Evolutionary conservation across 2,113 vertebrate species (phyloP).

Genomic region (Pterophyllum scalare): DNA sequence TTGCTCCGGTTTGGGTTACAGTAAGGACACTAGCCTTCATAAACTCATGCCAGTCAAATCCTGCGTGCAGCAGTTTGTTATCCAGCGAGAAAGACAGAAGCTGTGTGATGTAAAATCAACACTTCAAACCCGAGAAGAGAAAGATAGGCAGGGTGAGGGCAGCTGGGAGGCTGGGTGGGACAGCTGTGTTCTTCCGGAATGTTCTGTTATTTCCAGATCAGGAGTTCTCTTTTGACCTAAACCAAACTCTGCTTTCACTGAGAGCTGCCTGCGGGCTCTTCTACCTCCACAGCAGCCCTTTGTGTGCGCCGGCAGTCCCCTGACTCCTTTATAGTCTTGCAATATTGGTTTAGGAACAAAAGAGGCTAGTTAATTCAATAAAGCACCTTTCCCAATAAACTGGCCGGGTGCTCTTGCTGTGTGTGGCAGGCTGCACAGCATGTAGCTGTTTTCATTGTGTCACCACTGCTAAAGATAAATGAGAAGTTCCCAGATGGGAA

Average conservation of each 20-base stretch:
- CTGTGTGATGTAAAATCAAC: slow-evolving; percentile 44
- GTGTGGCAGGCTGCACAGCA: slow-evolving; percentile 52
- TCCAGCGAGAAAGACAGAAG: slow-evolving; percentile 29
- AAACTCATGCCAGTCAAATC: slow-evolving; percentile 51
- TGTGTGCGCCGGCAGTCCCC: slow-evolving; percentile 66
- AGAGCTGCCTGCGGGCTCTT: slow-evolving; percentile 70
- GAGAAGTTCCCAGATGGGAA: slow-evolving; percentile 51
- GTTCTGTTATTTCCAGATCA: slow-evolving; percentile 83
- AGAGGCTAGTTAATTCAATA: slow-evolving; percentile 69
- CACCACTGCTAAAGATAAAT: slow-evolving; percentile 53
- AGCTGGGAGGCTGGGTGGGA: slow-evolving; percentile 70
- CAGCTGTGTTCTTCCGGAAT: slow-evolving; percentile 72
- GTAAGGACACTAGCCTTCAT: slow-evolving; percentile 1
- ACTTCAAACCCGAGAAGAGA: slow-evolving; percentile 26
- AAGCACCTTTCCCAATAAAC: slow-evolving; percentile 72
- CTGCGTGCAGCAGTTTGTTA: slow-evolving; percentile 6
- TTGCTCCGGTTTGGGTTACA: background rate
- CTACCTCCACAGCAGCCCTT: slow-evolving; percentile 65
- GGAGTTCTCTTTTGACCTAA: slow-evolving; percentile 81
- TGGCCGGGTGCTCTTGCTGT: slow-evolving; percentile 45
- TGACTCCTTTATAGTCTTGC: slow-evolving; percentile 67
- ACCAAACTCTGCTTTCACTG: slow-evolving; percentile 78
- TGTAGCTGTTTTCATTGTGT: slow-evolving; percentile 67
- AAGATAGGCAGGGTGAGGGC: slow-evolving; percentile 46
- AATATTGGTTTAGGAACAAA: slow-evolving; percentile 71